Percentiles rank a stretch among this genome's conserved stretches.
Conservation (phyloP, 2,888 invertebrate species). For the Cyclophora punctaria region DNA sequence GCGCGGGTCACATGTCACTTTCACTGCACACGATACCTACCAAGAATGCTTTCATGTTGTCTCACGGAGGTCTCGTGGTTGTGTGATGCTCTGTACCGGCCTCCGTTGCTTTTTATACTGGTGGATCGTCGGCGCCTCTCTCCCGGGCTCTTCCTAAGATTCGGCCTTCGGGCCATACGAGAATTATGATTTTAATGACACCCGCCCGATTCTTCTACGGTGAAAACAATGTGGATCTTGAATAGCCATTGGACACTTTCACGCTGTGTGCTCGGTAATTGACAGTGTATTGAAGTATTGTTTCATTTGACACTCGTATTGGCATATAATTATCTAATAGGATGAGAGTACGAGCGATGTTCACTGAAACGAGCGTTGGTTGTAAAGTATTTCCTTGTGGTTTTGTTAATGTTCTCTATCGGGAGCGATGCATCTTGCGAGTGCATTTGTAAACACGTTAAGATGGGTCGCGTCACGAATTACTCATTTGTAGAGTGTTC, state of each 20-base stretch:
- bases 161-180: constrained; percentile 70
- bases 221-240: constrained; percentile 67
- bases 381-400: not conserved
- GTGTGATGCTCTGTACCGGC: constrained; percentile 64
- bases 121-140: constrained; percentile 61
- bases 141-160: constrained; percentile 71
- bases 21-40: constrained; percentile 70
- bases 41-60: constrained; percentile 75
- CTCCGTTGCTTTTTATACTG: constrained; percentile 60
- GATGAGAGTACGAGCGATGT: too few species aligned
- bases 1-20: constrained; percentile 69
- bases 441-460: too few species aligned
- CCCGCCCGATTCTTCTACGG: constrained; percentile 64
- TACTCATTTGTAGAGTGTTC: too few species aligned
- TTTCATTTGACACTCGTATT: not conserved
- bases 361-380: too few species aligned
- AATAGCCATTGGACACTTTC: constrained; percentile 51
- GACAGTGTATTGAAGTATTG: constrained; percentile 4
- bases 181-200: constrained; percentile 75
- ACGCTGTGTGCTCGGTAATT: constrained; percentile 27
- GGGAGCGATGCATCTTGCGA: not conserved
- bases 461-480: too few species aligned
- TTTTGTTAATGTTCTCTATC: not conserved
- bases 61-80: constrained; percentile 68
- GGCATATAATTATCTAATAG: not conserved